Percentiles rank a stretch among this genome's conserved stretches.
phyloP scores from a whole-genome alignment of 2,888 invertebrate species.

The Embidobia sp. region DNA sequence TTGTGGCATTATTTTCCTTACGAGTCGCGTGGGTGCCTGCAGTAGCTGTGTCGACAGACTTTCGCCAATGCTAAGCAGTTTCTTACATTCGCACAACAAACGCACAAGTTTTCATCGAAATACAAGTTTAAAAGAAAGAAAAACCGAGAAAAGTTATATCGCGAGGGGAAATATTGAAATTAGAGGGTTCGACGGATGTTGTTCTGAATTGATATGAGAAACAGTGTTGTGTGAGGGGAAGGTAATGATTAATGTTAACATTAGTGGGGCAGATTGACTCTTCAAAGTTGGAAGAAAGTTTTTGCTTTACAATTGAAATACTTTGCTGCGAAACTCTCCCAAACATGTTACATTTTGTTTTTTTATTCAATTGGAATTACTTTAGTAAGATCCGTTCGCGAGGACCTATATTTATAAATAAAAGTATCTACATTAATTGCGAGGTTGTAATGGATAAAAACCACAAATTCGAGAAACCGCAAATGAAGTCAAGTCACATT shows the following conservation, averaged over 20 bases:
- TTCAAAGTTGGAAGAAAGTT: constrained; percentile 8
- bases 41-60: constrained; percentile 45
- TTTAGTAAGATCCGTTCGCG: too few relatives aligned
- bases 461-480: too few relatives aligned
- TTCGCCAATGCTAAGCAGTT: constrained; percentile 55
- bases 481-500: too few relatives aligned
- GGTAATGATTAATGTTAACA: constrained; percentile 49
- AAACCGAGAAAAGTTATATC: constrained; percentile 34
- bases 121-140: constrained; percentile 38
- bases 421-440: too few relatives aligned
- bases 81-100: constrained; percentile 53
- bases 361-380: too few relatives aligned
- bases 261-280: constrained; percentile 39
- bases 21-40: constrained; percentile 18
- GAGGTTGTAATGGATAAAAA: too few relatives aligned
- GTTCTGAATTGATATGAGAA: constrained; percentile 38
- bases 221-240: constrained; percentile 26
- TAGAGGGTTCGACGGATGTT: constrained; percentile 31
- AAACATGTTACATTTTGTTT: too few relatives aligned
- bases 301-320: constrained; percentile 20
- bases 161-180: constrained; percentile 47
- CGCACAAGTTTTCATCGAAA: constrained; percentile 44
- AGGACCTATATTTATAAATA: too few relatives aligned
- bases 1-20: constrained; percentile 48
- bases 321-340: not conserved